Percentiles rank a stretch among this genome's conserved stretches.
These are phyloP conservation scores for Stictocephala bisonia DNA, from an alignment of 2,888 invertebrate genomes.

Conservation along the genomic window DNA sequence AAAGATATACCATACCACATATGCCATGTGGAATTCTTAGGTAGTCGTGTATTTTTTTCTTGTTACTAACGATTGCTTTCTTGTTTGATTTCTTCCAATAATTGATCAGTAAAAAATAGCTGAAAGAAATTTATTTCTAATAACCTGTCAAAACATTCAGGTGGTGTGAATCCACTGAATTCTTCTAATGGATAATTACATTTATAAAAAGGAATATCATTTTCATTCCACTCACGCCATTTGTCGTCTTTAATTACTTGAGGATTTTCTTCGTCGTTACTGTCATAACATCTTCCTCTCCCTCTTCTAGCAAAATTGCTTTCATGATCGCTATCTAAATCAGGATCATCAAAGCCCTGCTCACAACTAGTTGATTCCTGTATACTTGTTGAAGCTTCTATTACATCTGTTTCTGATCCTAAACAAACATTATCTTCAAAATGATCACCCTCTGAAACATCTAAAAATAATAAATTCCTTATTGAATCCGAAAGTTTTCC, in stretches of 20 bases:
- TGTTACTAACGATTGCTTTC: conserved; percentile 12
- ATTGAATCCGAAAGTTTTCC: too few relatives aligned
- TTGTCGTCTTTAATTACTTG: too few relatives aligned
- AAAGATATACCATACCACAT: conserved; percentile 21
- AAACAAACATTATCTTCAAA: not conserved
- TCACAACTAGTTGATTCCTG: not conserved
- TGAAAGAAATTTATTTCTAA: conserved; percentile 22
- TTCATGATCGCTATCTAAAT: too few relatives aligned
- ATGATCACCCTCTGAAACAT: not conserved
- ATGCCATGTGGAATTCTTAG: conserved; percentile 33
- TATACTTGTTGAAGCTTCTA: not conserved
- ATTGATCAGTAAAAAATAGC: conserved; percentile 20
- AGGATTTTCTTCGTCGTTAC: too few relatives aligned
- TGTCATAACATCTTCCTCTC: too few relatives aligned
- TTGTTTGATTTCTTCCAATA: conserved; percentile 7
- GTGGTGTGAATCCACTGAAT: not conserved
- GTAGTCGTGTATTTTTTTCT: conserved; percentile 25
- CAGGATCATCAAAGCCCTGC: not conserved
- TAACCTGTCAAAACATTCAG: not conserved
- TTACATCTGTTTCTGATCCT: not conserved
- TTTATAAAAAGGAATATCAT: conserved; percentile 20
- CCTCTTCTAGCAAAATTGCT: too few relatives aligned
- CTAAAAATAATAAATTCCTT: too few relatives aligned
- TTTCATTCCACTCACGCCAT: conserved; percentile 7
- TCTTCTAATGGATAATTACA: not conserved